Percentiles rank a stretch among this genome's conserved stretches.
phyloP scores from a whole-genome alignment of 2,113 vertebrate genomes.

The Gasterosteus aculeatus region DNA sequence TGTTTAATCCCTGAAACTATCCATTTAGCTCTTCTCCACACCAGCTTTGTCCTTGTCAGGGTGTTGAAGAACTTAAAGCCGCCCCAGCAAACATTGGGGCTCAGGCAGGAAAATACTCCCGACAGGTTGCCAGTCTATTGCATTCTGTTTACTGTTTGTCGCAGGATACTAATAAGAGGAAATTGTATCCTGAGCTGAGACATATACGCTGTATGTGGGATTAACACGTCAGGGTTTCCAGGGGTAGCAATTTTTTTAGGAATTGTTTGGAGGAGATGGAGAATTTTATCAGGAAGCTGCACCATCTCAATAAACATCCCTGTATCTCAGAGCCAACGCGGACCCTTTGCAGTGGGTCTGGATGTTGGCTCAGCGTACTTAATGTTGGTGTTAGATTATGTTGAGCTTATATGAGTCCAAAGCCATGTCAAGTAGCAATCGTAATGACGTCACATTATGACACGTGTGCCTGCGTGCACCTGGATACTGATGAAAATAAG shows the following conservation, averaged over 20 bases:
- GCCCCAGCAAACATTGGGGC: slow-evolving; percentile 21
- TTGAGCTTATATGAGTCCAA: too few species aligned
- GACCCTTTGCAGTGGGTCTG: background rate
- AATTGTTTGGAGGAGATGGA: background rate
- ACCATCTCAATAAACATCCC: slow-evolving; percentile 10
- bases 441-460: too few species aligned
- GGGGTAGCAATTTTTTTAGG: background rate
- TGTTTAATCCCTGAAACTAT: background rate
- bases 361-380: background rate
- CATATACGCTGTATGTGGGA: slow-evolving; percentile 1
- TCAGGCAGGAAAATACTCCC: slow-evolving; percentile 11
- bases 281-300: background rate
- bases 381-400: too few species aligned
- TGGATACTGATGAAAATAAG: too few species aligned
- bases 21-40: slow-evolving; percentile 1
- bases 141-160: background rate
- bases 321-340: background rate
- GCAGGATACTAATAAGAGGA: slow-evolving; percentile 34
- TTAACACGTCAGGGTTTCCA: slow-evolving; percentile 13
- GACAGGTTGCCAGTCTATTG: slow-evolving; percentile 3
- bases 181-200: slow-evolving; percentile 8
- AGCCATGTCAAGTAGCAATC: too few species aligned
- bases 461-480: too few species aligned
- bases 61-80: slow-evolving; percentile 4
- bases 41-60: slow-evolving; percentile 6